Evolutionary conservation across 2,888 invertebrate genomes (phyloP).

Genomic region (Ariolimax columbianus): DNA sequence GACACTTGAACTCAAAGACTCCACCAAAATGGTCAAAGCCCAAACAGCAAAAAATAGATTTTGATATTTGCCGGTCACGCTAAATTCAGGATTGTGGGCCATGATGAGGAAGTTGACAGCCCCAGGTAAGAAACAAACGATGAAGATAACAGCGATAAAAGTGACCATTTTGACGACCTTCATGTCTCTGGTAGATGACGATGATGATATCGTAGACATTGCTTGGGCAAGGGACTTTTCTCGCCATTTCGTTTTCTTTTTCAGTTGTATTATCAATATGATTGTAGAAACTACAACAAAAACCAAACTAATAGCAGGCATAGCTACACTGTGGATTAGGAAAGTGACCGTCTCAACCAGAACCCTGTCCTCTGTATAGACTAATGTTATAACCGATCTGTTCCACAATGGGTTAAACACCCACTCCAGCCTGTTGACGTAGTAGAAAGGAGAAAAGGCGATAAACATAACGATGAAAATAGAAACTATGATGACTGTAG

Average conservation of each 20-base stretch:
- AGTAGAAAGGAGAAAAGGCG: slow-evolving; percentile 6
- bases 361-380: slow-evolving; percentile 2
- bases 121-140: slow-evolving; percentile 14
- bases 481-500: neutral
- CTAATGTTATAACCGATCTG: neutral
- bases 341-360: slow-evolving; percentile 3
- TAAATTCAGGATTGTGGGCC: slow-evolving; percentile 9
- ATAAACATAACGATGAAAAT: slow-evolving; percentile 7
- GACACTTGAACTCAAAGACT: slow-evolving; percentile 5
- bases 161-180: slow-evolving; percentile 30
- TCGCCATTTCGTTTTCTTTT: slow-evolving; percentile 31
- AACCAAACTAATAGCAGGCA: slow-evolving; percentile 1
- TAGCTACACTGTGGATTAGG: slow-evolving; percentile 5
- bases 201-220: no score
- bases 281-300: slow-evolving; percentile 19
- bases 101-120: slow-evolving; percentile 8
- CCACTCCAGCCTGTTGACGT: slow-evolving; percentile 5
- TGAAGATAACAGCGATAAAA: slow-evolving; percentile 20
- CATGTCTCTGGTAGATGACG: neutral
- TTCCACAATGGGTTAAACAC: neutral
- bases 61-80: neutral
- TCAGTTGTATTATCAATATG: slow-evolving; percentile 6
- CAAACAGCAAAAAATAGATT: slow-evolving; percentile 17
- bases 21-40: neutral
- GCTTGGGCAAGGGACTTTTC: neutral